These are phyloP conservation scores for Eilema griseolum DNA, from an alignment of 2,888 invertebrate genomes.

Conservation along the genomic window DNA sequence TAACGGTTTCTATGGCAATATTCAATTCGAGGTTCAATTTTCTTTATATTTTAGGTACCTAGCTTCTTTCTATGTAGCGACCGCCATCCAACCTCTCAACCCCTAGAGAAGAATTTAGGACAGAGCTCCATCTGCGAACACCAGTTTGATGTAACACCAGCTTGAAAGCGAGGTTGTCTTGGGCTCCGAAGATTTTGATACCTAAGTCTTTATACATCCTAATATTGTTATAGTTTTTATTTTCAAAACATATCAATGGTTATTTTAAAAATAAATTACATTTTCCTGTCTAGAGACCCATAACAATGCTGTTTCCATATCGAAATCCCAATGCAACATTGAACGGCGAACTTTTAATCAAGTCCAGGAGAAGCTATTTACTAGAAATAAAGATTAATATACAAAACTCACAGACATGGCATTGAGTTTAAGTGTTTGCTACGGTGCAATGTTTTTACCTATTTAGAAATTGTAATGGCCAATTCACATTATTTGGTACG, in stretches of 20 bases:
- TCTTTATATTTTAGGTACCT: too few species aligned
- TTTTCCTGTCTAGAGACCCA: constrained; percentile 56
- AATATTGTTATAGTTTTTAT: background rate
- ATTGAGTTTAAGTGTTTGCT: background rate
- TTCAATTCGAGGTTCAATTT: too few species aligned
- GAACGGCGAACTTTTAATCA: constrained; percentile 84
- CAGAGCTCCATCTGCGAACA: too few species aligned
- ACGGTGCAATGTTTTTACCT: background rate
- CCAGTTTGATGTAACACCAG: too few species aligned
- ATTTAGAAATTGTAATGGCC: too few species aligned
- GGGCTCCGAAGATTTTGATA: background rate
- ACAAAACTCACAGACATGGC: constrained; percentile 25
- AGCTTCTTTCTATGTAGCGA: background rate
- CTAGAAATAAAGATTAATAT: constrained; percentile 66
- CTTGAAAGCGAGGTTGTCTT: background rate
- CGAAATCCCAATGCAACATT: constrained; percentile 82
- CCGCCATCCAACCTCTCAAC: background rate
- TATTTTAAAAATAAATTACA: constrained; percentile 18
- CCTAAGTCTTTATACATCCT: background rate
- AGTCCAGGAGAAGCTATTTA: constrained; percentile 83
- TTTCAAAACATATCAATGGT: background rate
- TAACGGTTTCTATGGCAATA: too few species aligned
- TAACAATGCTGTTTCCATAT: constrained; percentile 76
- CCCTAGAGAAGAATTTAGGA: background rate
- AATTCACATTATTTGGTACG: too few species aligned